Evolutionary conservation across 2,113 vertebrate genomes (phyloP).

Genomic region (Eulemur rufifrons): DNA sequence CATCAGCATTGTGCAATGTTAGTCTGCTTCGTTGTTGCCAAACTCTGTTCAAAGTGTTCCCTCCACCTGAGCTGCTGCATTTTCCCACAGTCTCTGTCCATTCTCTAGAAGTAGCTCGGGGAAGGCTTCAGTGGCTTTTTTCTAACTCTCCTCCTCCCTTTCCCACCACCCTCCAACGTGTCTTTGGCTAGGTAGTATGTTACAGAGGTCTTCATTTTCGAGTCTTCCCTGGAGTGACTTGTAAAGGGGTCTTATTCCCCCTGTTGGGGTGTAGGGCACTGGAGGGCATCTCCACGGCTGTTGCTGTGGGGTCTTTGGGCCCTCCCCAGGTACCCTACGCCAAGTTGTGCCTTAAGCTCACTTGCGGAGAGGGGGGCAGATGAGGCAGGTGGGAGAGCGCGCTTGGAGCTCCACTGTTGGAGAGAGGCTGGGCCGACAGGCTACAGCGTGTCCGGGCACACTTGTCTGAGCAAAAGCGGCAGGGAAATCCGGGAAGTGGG

Average conservation of each 20-base stretch:
- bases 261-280: rapidly evolving
- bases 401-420: not conserved
- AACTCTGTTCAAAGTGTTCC: not conserved
- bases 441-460: rapidly evolving
- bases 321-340: too few species aligned
- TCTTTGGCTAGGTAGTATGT: not conserved
- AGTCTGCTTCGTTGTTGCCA: not conserved
- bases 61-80: not conserved
- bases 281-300: not conserved
- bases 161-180: rapidly evolving
- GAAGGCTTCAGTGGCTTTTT: not conserved
- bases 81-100: not conserved
- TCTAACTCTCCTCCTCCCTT: not conserved
- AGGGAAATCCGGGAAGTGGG: not conserved
- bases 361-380: not conserved
- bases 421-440: rapidly evolving
- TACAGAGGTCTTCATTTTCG: not conserved
- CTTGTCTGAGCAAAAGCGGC: not conserved
- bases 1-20: not conserved
- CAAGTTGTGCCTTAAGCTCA: not conserved
- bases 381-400: too few species aligned
- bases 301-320: too few species aligned
- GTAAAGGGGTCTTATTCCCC: not conserved
- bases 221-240: not conserved
- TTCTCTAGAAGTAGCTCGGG: not conserved